Percentiles rank a stretch among this genome's conserved stretches.
These are phyloP conservation scores for Xiphophorus hellerii DNA, from an alignment of 2,113 vertebrate species.

Conservation along the genomic window DNA sequence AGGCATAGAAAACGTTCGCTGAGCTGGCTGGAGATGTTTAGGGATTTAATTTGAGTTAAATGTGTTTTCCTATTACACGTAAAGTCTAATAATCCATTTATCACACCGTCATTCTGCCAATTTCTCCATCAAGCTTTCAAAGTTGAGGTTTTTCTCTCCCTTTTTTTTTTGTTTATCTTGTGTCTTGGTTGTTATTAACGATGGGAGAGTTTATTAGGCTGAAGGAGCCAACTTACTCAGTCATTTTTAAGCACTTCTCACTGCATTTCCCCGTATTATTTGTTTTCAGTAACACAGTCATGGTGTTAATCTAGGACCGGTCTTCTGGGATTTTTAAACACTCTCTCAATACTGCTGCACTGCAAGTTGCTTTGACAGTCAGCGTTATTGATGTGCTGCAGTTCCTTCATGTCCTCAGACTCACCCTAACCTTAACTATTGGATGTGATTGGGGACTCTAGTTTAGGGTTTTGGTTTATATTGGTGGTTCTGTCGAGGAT, in stretches of 20 bases:
- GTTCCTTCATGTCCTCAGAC: conserved; percentile 43
- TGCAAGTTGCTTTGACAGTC: conserved; percentile 45
- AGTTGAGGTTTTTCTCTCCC: conserved; percentile 13
- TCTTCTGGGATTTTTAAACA: conserved; percentile 43
- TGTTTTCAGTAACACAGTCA: conserved; percentile 64
- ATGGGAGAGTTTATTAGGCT: conserved; percentile 52
- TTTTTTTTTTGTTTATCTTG: conserved; percentile 38
- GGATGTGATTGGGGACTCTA: conserved; percentile 44
- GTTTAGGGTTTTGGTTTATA: conserved; percentile 50
- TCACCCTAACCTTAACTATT: conserved; percentile 37
- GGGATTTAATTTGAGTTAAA: conserved; percentile 10
- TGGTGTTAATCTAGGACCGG: conserved; percentile 60
- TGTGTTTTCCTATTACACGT: conserved; percentile 27
- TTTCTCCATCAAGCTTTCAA: conserved; percentile 30
- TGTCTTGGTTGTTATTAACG: conserved; percentile 52
- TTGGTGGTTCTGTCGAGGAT: conserved; percentile 51
- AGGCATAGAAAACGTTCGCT: conserved; percentile 27
- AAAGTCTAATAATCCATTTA: conserved; percentile 25
- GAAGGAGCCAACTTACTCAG: conserved; percentile 47
- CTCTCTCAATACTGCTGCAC: conserved; percentile 33
- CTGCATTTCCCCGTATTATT: conserved; percentile 47
- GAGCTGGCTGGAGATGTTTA: conserved; percentile 6
- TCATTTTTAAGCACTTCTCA: conserved; percentile 59
- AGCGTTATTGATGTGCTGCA: conserved; percentile 34
- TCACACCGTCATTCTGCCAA: conserved; percentile 33